Conservation (phyloP, 2,888 invertebrate genomes). For the Eutolmus rufibarbis region DNA sequence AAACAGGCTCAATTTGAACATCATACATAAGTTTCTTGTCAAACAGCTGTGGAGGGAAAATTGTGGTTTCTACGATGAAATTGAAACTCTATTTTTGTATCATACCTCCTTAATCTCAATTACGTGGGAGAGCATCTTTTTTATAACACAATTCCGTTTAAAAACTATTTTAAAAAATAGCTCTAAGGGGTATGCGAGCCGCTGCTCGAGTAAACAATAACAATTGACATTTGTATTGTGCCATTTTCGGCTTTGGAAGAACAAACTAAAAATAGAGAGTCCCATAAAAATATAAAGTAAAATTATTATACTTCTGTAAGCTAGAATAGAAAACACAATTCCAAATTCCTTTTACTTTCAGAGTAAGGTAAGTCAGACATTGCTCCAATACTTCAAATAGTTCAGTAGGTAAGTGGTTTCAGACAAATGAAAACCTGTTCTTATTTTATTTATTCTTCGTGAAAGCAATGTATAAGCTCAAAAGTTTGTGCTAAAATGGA, state of each 20-base stretch:
- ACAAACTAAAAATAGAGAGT: no score
- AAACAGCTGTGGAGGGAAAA: conserved; percentile 8
- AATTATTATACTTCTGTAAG: no score
- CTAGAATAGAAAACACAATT: no score
- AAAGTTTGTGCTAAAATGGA: no score
- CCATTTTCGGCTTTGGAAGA: background rate
- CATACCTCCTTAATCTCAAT: background rate
- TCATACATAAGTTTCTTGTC: conserved; percentile 37
- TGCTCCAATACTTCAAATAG: no score
- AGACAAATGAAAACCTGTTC: no score
- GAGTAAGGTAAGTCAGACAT: no score
- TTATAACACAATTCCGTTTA: background rate
- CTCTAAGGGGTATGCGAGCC: background rate
- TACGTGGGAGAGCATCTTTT: background rate
- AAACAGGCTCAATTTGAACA: conserved; percentile 28
- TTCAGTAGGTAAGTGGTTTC: no score
- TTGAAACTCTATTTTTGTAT: background rate
- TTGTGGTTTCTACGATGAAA: background rate
- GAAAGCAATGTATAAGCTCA: no score
- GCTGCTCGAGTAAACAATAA: background rate
- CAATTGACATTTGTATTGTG: background rate
- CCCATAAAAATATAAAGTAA: no score
- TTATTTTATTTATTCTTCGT: no score
- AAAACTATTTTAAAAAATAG: background rate
- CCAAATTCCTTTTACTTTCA: no score